Evolutionary conservation across 2,113 vertebrate species (phyloP), one percentile per base, ranked within the genome.

Genomic region (Amia ocellicauda): DNA sequence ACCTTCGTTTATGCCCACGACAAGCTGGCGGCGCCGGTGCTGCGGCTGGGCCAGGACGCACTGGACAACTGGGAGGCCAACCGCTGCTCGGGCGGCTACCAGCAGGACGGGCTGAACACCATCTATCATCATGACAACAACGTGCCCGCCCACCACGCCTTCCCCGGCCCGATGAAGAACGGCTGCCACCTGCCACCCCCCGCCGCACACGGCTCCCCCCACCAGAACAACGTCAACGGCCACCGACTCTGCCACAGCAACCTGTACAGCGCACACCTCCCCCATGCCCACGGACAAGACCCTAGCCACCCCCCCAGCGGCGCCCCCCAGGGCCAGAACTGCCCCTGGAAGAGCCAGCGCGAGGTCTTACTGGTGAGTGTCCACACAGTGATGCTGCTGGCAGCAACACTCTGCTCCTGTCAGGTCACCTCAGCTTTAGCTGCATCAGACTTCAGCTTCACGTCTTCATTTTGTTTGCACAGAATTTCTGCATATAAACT

Each of bases 1-100:
- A 94, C 92, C 73, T 94, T 95, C 69, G 79, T 91, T 43, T 93
- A 93, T 0, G 92, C 90, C 8, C 89, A 94, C 4, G 91, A 95
- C 78, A 95, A 92, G 72, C 75, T 95, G 70, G 75, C 9, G 2
- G 63, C 27, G 60, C 65, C 14, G 52, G 66, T 57, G 17, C 0
- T 63, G 36, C 58, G 60, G 31, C 45, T 72, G 67, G 31, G 31
- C 1, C 31, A 36, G 28, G 2, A 76, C 76, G 65, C n/a, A n/a
- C 52, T 68, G 43, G 70, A 69, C 66, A 69, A 36, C 58, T 83
- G 82, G 79, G 83, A 86, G 7, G 68, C 69, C 68, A 88, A 84
- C 62, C 64, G 76, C 52, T 87, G 86, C 61, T 59, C 50, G 1
- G 78, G 74, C 0, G 82, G 88, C 67, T 89, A 88, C 72, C 84